Base-by-base conservation (phyloP, 2,113 vertebrate genomes). In the Chloropsis hardwickii region DNA sequence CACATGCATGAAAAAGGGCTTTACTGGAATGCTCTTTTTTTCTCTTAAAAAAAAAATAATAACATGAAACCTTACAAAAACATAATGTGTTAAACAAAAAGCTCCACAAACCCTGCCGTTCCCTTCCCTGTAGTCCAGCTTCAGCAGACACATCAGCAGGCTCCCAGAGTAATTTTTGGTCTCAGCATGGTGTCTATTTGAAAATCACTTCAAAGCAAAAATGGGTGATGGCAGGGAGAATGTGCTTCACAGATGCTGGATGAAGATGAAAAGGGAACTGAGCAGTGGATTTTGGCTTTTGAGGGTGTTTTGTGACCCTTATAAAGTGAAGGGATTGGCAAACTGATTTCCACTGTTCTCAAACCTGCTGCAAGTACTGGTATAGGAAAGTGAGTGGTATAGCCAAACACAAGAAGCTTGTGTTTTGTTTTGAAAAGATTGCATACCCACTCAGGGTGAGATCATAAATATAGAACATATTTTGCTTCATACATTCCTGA, bases 191-290 rank as follows among this genome's bases (percentile, higher is more conserved):
- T 50, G 20, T 48, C 56, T 71, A 12, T 89, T 88, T 86, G 66
- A 81, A 94, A 94, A 87, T 60, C 4, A 3, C 39, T 92, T 95
- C 77, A 92, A 91, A 95, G 84, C 11, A 92, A 61, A 86, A 91
- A 33, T 0, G 19, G 42, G 62, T 85, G 77, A 86, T 47, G 51
- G 47, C 45, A 64, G 14, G 53, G 20, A 86, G 37, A 82, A 10
- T 54, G 13, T 90, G 56, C 35, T 58, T 86, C 9, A 3, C 31
- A 92, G 58, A 29, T 28, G 51, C 45, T 88, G 90, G 79, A 87
- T 1, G 4, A 80, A 85, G 81, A 92, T 90, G 42, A 94, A 83
- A 94, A 85, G 31, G 39, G 42, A 80, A 62, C n/a, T 80, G 78
- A 85, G 31, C 31, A 37, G 66, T 73, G 35, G 44, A 82, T 60